phyloP scores from a whole-genome alignment of 2,113 vertebrate species.

The Nasalis larvatus region DNA sequence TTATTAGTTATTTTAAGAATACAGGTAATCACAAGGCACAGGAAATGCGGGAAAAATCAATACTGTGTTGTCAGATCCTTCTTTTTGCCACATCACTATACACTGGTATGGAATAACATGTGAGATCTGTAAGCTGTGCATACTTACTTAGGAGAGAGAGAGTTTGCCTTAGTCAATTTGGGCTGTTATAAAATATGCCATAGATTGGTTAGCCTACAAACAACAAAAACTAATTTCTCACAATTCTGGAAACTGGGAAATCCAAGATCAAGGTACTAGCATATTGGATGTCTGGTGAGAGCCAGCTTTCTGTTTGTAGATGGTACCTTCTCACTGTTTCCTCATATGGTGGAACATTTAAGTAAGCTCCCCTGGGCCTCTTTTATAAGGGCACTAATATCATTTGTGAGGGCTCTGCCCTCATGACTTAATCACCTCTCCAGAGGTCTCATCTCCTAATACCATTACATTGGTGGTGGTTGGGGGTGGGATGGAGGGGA shows the following conservation, averaged over 20 bases:
- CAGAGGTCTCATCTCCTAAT: not conserved
- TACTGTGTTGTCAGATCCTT: not conserved
- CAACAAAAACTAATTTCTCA: not conserved
- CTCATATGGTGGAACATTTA: not conserved
- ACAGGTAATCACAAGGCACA: not conserved
- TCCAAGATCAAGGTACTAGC: not conserved
- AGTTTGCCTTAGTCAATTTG: not conserved
- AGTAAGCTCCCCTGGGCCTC: not conserved
- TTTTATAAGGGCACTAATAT: not conserved
- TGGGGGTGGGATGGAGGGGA: not conserved
- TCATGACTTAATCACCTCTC: not conserved
- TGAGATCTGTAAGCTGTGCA: not conserved
- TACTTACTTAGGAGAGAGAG: not conserved
- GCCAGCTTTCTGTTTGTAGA: not conserved
- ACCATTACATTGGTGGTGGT: not conserved
- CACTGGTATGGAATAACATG: not conserved
- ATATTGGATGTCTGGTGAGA: not conserved
- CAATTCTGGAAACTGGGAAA: not conserved
- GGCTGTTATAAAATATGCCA: not conserved
- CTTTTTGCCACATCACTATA: not conserved
- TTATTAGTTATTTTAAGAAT: not conserved
- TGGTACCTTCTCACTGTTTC: rapidly evolving
- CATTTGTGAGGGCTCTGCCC: not conserved
- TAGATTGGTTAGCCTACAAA: not conserved
- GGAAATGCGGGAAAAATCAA: not conserved